Conservation (phyloP, 1,140 invertebrate genomes). For the Kradibia gibbosae region DNA sequence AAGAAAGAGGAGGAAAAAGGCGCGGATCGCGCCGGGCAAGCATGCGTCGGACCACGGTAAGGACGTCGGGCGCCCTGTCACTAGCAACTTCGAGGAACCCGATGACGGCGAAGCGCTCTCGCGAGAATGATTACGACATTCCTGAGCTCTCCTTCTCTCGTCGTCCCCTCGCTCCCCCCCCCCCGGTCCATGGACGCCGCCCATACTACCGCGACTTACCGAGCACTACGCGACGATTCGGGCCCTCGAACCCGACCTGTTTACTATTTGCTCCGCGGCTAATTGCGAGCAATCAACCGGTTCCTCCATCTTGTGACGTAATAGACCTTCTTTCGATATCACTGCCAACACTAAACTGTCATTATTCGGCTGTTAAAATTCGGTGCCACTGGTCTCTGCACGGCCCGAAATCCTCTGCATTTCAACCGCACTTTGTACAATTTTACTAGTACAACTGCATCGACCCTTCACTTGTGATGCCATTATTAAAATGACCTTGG, state of each 20-base stretch:
- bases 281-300: not conserved
- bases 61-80: slow-evolving; percentile 11
- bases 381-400: too few species aligned
- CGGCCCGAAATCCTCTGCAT: not conserved
- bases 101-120: too few species aligned
- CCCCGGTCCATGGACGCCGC: too few species aligned
- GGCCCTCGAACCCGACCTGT: not conserved
- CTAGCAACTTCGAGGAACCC: too few species aligned
- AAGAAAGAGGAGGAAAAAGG: slow-evolving; percentile 47
- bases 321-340: not conserved
- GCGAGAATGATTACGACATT: too few species aligned
- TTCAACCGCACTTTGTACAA: not conserved
- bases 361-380: not conserved
- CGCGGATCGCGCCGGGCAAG: slow-evolving; percentile 34
- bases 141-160: not conserved
- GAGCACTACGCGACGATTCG: too few species aligned
- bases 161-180: too few species aligned
- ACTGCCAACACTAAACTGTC: not conserved
- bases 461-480: not conserved
- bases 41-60: slow-evolving; percentile 35
- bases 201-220: too few species aligned
- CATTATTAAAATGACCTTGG: slow-evolving; percentile 18
- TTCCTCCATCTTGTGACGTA: not conserved
- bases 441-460: not conserved
- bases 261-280: not conserved